Percentiles rank a stretch among this genome's conserved stretches.
Conservation (phyloP, 2,888 invertebrate genomes). For the Labia minor region DNA sequence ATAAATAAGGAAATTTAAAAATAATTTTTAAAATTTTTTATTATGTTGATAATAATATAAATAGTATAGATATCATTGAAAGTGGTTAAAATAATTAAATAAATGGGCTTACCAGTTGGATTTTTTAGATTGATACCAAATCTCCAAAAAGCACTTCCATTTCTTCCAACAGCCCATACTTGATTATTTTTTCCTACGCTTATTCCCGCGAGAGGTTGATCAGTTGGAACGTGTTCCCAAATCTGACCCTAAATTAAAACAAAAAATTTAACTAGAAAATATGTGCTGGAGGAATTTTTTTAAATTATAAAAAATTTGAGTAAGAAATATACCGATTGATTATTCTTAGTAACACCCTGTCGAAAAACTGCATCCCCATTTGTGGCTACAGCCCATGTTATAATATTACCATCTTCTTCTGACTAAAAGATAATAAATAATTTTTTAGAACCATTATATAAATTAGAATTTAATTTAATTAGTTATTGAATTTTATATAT, state of each 20-base stretch:
- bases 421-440: slow-evolving; percentile 22
- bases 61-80: too few relatives aligned
- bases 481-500: too few relatives aligned
- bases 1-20: too few relatives aligned
- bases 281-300: slow-evolving; percentile 14
- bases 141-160: slow-evolving; percentile 74
- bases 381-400: slow-evolving; percentile 75
- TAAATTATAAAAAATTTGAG: neutral
- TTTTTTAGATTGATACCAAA: slow-evolving; percentile 59
- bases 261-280: slow-evolving; percentile 14
- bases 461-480: neutral
- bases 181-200: slow-evolving; percentile 55
- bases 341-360: slow-evolving; percentile 59
- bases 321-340: slow-evolving; percentile 55
- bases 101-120: slow-evolving; percentile 50
- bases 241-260: slow-evolving; percentile 48
- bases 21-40: too few relatives aligned
- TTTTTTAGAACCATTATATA: too few relatives aligned
- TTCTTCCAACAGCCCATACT: slow-evolving; percentile 79
- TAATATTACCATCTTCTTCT: slow-evolving; percentile 35
- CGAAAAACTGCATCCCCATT: slow-evolving; percentile 79
- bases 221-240: slow-evolving; percentile 73
- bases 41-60: too few relatives aligned
- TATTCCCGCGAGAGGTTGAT: slow-evolving; percentile 66
- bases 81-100: too few relatives aligned